Evolutionary conservation across 2,888 invertebrate genomes (phyloP), one percentile per base, ranked within the genome.

Genomic region (Eupithecia inturbata): DNA sequence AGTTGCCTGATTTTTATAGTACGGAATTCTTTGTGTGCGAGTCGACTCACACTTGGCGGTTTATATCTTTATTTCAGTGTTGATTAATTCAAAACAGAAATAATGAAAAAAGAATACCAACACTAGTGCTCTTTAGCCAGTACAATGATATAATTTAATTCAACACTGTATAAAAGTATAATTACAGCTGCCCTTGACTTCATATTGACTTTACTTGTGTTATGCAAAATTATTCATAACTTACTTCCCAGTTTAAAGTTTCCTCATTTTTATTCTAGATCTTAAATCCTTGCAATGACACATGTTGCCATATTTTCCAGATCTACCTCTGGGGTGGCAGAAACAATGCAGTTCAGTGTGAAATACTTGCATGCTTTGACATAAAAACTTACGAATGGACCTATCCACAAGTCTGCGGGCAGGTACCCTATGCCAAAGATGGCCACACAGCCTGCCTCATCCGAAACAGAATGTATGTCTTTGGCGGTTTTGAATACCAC

Each of bases 241-340:
- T 53, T 26, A 14, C 26, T 57, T 57, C 57, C 57, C 12, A 57
- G 57, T 26, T 57, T 26, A 26, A 14, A 26, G 3, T 57, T 14
- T 26, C 22, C 22, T 53, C 49, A 53, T 26, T 57, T 12, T 26
- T 12, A 4, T 57, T 22, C 53, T 57, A 3, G 49, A n/a, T 0
- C 49, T n/a, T 9, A 49, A 22, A 53, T 53, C 53, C 53, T 53
- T 53, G 0, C 6, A 45, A 49, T 49, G n/a, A 41, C 19, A 45
- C 45, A 53, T 53, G 22, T 28, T 60, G 60, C 16, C 0, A 7
- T 85, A 19, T 31, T 85, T 88, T 64, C 53, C 82, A 95, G 95
- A 96, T 97, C 19, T 98, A 97, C 85, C 95, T 99, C 83, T 99
- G 98, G 98, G 99, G 99, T 68, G 99, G 99, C 3, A 95, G 98